These are phyloP conservation scores for Syrrhaptes paradoxus DNA, from an alignment of 2,113 vertebrate species.

Conservation along the genomic window DNA sequence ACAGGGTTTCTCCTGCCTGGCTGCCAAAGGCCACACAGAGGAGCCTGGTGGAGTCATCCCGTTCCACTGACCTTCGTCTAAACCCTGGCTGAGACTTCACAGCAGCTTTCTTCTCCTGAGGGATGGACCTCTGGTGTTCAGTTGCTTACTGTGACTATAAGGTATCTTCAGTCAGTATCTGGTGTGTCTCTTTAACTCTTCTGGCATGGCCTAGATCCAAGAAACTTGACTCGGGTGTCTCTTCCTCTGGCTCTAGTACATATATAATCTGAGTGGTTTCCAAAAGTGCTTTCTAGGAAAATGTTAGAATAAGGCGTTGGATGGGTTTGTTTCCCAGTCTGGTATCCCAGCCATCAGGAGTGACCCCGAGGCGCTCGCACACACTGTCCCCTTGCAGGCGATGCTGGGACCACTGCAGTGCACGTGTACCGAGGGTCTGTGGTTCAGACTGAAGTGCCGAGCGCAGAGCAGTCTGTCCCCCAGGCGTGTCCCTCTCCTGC, in stretches of 20 bases:
- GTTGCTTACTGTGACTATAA: not conserved
- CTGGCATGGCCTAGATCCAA: not conserved
- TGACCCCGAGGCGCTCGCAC: not conserved
- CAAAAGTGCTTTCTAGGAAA: not conserved
- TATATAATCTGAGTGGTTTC: not conserved
- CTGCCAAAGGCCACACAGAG: not conserved
- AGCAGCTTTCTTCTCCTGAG: not conserved
- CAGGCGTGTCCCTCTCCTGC: accelerated
- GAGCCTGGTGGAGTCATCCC: not conserved
- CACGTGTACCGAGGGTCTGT: accelerated
- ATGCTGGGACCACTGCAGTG: accelerated
- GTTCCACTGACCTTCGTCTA: not conserved
- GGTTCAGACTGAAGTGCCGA: not conserved
- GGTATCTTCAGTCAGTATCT: not conserved
- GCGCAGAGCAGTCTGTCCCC: not conserved
- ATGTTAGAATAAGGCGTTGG: not conserved
- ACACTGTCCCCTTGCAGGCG: not conserved
- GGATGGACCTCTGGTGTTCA: not conserved
- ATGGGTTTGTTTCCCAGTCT: not conserved
- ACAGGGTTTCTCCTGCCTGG: not conserved
- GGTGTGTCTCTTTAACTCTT: not conserved
- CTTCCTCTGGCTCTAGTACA: not conserved
- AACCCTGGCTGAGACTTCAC: not conserved
- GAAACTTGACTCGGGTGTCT: not conserved
- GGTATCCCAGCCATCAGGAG: not conserved